A percentile compares a stretch with the other conserved stretches of the same genome.
Evolutionary conservation across 2,888 invertebrate genomes (phyloP).

Genomic region (Alviniconcha strummeri): DNA sequence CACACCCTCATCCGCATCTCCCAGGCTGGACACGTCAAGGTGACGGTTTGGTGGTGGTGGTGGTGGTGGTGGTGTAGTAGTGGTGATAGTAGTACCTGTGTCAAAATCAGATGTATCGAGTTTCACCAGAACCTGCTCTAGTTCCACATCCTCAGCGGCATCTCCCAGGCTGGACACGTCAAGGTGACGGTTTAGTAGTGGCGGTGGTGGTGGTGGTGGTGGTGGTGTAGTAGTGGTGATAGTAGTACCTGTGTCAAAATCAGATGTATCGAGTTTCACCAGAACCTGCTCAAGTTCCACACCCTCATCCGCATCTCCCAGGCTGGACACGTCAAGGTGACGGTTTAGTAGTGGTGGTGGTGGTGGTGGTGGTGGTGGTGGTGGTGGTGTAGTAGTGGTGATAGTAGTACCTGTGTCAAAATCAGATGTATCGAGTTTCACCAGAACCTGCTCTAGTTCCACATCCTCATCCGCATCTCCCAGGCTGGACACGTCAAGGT

Average conservation of each 20-base stretch:
- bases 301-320: slow-evolving; percentile 23
- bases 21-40: neutral
- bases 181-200: neutral
- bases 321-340: slow-evolving; percentile 8
- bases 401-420: no score
- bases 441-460: neutral
- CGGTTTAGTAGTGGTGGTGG: neutral
- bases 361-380: no score
- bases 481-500: neutral
- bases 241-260: no score
- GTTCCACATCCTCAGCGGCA: neutral
- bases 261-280: slow-evolving; percentile 3
- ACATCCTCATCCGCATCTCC: neutral
- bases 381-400: no score
- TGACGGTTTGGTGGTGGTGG: neutral
- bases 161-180: neutral
- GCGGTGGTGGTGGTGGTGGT: neutral
- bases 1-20: neutral
- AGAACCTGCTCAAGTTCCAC: slow-evolving; percentile 20
- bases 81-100: no score
- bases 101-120: no score
- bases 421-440: no score
- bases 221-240: no score
- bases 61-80: no score
- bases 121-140: neutral